Percentiles rank a stretch among this genome's conserved stretches.
phyloP scores from a whole-genome alignment of 2,797 vertebrate species.

The Saxicola maurus region DNA sequence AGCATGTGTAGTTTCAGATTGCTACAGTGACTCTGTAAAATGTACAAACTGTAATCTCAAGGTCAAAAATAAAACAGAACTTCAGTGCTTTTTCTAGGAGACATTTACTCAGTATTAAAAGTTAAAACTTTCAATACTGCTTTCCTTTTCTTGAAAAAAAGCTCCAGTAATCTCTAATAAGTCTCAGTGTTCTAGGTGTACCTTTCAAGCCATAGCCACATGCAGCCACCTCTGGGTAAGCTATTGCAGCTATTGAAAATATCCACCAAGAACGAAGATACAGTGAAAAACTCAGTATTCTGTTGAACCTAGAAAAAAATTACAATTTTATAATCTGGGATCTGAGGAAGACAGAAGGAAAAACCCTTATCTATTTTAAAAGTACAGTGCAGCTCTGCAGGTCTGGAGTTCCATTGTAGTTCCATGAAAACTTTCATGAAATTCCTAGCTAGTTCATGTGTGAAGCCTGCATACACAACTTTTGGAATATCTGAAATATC shows the following conservation, averaged over 20 bases:
- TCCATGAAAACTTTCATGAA: not conserved
- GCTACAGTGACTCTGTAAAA: not conserved
- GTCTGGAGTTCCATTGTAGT: not conserved
- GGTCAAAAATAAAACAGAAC: conserved; percentile 1
- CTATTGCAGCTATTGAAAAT: not conserved
- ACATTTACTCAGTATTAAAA: not conserved
- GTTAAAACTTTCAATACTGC: not conserved
- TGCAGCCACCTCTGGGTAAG: not conserved
- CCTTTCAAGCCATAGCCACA: not conserved
- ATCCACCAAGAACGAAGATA: not conserved
- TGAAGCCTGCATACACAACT: not conserved
- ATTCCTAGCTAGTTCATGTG: not conserved
- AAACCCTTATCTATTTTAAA: not conserved
- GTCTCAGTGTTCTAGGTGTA: not conserved
- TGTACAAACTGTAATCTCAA: not conserved
- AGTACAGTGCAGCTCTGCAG: not conserved
- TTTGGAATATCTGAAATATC: not conserved
- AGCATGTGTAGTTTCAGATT: not conserved
- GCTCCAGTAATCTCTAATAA: not conserved
- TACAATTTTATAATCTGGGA: not conserved
- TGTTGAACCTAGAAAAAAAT: not conserved
- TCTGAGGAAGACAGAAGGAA: not conserved
- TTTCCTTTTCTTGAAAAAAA: not conserved
- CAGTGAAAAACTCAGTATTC: not conserved
- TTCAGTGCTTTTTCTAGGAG: not conserved